A percentile compares a stretch with the other conserved stretches of the same genome.
Evolutionary conservation across 2,113 vertebrate genomes (phyloP).

Genomic region (Sorex fumeus): DNA sequence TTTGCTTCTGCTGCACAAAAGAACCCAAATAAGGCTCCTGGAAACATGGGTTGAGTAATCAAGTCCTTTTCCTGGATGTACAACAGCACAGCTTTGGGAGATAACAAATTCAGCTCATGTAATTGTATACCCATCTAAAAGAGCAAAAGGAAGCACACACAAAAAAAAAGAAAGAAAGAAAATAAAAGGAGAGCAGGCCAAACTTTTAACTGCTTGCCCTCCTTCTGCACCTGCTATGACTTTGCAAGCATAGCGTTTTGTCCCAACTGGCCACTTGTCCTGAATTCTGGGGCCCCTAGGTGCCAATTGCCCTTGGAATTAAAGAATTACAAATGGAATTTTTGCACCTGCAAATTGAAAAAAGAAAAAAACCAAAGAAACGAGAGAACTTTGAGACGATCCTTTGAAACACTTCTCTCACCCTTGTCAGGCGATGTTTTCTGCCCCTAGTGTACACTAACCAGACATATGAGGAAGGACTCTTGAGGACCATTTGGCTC

Average conservation of each 20-base stretch:
- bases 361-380: slow-evolving; percentile 53
- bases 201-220: slow-evolving; percentile 64
- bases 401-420: slow-evolving; percentile 73
- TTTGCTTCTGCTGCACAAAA: slow-evolving; percentile 81
- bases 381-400: slow-evolving; percentile 70
- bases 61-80: slow-evolving; percentile 83
- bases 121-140: slow-evolving; percentile 78
- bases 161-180: slow-evolving; percentile 23
- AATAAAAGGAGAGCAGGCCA: slow-evolving; percentile 54
- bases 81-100: slow-evolving; percentile 80
- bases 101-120: slow-evolving; percentile 83
- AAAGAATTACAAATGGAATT: slow-evolving; percentile 82
- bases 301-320: slow-evolving; percentile 77
- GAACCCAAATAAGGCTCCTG: slow-evolving; percentile 80
- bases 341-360: slow-evolving; percentile 80
- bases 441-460: slow-evolving; percentile 67
- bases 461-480: slow-evolving; percentile 63
- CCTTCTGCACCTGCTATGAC: slow-evolving; percentile 80
- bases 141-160: slow-evolving; percentile 84
- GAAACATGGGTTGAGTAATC: slow-evolving; percentile 81
- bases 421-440: slow-evolving; percentile 59
- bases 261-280: slow-evolving; percentile 78
- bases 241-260: slow-evolving; percentile 51
- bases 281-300: slow-evolving; percentile 79
- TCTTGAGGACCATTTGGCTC: slow-evolving; percentile 74